Percentiles rank a stretch among this genome's conserved stretches.
phyloP scores from a whole-genome alignment of 1,140 invertebrate genomes.

The Thrips palmi region DNA sequence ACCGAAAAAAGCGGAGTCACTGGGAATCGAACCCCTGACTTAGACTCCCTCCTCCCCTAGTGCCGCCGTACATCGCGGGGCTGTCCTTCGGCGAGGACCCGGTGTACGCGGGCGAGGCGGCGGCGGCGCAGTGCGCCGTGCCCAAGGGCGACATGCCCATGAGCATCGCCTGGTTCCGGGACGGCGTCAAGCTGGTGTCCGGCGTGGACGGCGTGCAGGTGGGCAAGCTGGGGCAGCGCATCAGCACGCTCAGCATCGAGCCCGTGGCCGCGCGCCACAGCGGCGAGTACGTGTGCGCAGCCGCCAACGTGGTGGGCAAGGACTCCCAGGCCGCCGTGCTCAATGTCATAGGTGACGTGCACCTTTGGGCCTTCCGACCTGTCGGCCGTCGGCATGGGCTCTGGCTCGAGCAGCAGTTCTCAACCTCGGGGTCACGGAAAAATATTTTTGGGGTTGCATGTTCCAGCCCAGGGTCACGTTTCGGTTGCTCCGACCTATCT shows the following conservation, averaged over 20 bases:
- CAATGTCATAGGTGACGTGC: too few relatives aligned
- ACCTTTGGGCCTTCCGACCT: too few relatives aligned
- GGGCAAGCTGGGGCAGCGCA: slow-evolving; percentile 38
- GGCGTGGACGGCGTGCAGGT: slow-evolving; percentile 27
- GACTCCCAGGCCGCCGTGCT: too few relatives aligned
- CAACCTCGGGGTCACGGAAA: too few relatives aligned
- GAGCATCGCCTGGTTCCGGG: slow-evolving; percentile 27
- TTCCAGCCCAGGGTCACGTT: too few relatives aligned
- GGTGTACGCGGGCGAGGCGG: slow-evolving; percentile 43
- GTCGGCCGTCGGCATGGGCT: too few relatives aligned
- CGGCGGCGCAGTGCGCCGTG: slow-evolving; percentile 34
- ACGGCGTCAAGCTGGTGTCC: slow-evolving; percentile 18
- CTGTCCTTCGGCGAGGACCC: slow-evolving; percentile 41
- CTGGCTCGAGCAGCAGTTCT: too few relatives aligned
- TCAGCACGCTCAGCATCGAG: slow-evolving; percentile 45
- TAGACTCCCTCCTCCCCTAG: slow-evolving; percentile 21
- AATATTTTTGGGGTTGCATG: too few relatives aligned
- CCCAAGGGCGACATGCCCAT: slow-evolving; percentile 35
- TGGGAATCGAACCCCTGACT: background rate
- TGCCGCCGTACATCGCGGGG: slow-evolving; percentile 38
- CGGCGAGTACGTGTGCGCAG: slow-evolving; percentile 45
- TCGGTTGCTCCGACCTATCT: too few relatives aligned
- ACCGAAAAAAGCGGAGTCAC: too few relatives aligned
- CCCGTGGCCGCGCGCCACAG: slow-evolving; percentile 33
- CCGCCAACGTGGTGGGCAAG: too few relatives aligned